These are phyloP conservation scores for Drosophila algonquin DNA, from an alignment of 2,888 invertebrate genomes.

Conservation along the genomic window DNA sequence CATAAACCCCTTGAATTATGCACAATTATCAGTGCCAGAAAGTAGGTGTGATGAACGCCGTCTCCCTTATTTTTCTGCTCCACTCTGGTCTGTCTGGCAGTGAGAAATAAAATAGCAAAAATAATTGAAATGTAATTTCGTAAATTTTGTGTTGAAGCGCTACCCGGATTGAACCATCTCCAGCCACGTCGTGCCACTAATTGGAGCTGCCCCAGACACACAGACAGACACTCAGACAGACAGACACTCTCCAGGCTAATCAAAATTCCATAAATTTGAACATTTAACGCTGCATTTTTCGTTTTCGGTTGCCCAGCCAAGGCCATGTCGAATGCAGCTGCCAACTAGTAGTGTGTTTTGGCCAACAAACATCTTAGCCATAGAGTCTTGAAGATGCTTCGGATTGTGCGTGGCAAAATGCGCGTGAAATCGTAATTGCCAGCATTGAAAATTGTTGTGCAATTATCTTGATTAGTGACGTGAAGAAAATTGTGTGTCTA, in stretches of 20 bases:
- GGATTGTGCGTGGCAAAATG: constrained; percentile 48
- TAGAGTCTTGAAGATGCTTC: constrained; percentile 11
- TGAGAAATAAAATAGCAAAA: constrained; percentile 68
- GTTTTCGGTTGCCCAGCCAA: constrained; percentile 4
- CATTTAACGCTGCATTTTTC: constrained; percentile 49
- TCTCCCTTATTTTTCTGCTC: constrained; percentile 21
- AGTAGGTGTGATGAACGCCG: constrained; percentile 75
- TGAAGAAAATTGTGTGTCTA: constrained; percentile 21
- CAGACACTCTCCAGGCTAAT: constrained; percentile 45
- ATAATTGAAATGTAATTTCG: constrained; percentile 76
- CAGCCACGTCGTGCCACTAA: constrained; percentile 46
- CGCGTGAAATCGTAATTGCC: constrained; percentile 57
- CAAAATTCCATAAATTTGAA: constrained; percentile 67
- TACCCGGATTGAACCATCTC: constrained; percentile 56
- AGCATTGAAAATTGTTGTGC: constrained; percentile 28
- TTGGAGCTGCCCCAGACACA: constrained; percentile 44
- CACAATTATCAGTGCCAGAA: constrained; percentile 73
- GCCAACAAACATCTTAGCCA: constrained; percentile 8
- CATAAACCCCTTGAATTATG: constrained; percentile 78
- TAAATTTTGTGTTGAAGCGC: constrained; percentile 47
- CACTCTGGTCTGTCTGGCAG: constrained; percentile 19
- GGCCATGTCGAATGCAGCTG: constrained; percentile 35
- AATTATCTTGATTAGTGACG: constrained; percentile 63
- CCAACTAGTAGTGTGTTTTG: constrained; percentile 11
- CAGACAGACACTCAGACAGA: constrained; percentile 19